These are phyloP conservation scores for Neoascia interrupta DNA, from an alignment of 2,888 invertebrate species.

Conservation along the genomic window DNA sequence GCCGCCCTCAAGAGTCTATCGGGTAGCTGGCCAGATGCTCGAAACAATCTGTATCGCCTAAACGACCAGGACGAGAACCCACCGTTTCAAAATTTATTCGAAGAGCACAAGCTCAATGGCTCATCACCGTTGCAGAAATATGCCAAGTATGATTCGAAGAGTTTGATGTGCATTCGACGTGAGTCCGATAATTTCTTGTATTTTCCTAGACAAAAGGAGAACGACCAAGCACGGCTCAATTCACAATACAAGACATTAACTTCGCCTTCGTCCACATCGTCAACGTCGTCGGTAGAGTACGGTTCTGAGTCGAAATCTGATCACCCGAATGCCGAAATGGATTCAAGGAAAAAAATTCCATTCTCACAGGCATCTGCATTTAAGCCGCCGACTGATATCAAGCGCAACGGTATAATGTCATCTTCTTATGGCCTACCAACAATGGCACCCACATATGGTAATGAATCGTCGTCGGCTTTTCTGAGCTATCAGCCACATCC, in stretches of 20 bases:
- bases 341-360: conserved; percentile 80
- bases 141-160: conserved; percentile 75
- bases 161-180: conserved; percentile 79
- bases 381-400: conserved; percentile 86
- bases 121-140: conserved; percentile 69
- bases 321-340: conserved; percentile 21
- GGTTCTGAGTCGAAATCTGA: conserved; percentile 48
- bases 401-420: conserved; percentile 80
- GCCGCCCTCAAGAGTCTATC: conserved; percentile 92
- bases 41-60: conserved; percentile 83
- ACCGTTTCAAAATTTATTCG: conserved; percentile 91
- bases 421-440: conserved; percentile 62
- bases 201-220: conserved; percentile 79
- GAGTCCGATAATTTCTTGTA: conserved; percentile 82
- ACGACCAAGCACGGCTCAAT: conserved; percentile 78
- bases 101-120: conserved; percentile 85
- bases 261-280: conserved; percentile 45
- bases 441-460: conserved; percentile 60
- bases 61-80: conserved; percentile 88
- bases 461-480: conserved; percentile 68
- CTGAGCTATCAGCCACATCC: conserved; percentile 73
- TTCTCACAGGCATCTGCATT: conserved; percentile 90
- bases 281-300: conserved; percentile 62
- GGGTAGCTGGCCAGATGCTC: conserved; percentile 89
- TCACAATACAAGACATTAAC: conserved; percentile 72